Base-by-base conservation (phyloP, 2,797 vertebrate species). In the Streptopelia turtur region DNA sequence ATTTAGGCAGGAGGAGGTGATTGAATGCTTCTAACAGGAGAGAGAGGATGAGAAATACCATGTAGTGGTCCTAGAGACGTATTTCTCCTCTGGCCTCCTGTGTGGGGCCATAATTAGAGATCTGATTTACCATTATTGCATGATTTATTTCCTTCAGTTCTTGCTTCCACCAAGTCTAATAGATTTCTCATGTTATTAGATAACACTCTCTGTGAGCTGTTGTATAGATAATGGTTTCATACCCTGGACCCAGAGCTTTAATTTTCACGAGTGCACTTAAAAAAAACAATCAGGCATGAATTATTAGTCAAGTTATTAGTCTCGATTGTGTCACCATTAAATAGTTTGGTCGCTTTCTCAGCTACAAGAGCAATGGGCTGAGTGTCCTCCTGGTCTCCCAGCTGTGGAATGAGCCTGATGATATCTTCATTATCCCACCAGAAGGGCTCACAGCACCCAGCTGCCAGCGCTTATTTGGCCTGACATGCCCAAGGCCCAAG, bases 131-230 rank as follows among this genome's bases (percentile, higher is more conserved):
- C 81, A 92, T 95, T 96, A 95, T 85, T 87, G 3, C 75, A 74
- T 95, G 97, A 97, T 97, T 98, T 96, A 96, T 96, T 88, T 95
- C 89, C 69, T 80, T 83, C 30, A 63, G 43, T 84, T 93, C 96
- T 96, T 79, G 31, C 80, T 95, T 97, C 94, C 77, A 97, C 61
- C 0, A 0, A 89, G 94, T 79, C 93, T 90, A 90, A 97, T 92
- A 96, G 95, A 94, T 94, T 94, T 95, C 75, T 69, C 55, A 21
- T 55, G 92, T 89, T 95, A 94, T 95, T 95, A 92, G 87, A 91
- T 93, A 83, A 84, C 84, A 52, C 31, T 68, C 43, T 94, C 80
- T 60, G 47, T 79, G 89, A 87, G 92, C 92, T 79, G 83, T 86
- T 95, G 81, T 31, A 90, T 49, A 94, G 87, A 93, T 95, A 95